Evolutionary conservation across 2,113 vertebrate genomes (phyloP), one percentile per base, ranked within the genome.

Genomic region (Elgaria multicarinata): DNA sequence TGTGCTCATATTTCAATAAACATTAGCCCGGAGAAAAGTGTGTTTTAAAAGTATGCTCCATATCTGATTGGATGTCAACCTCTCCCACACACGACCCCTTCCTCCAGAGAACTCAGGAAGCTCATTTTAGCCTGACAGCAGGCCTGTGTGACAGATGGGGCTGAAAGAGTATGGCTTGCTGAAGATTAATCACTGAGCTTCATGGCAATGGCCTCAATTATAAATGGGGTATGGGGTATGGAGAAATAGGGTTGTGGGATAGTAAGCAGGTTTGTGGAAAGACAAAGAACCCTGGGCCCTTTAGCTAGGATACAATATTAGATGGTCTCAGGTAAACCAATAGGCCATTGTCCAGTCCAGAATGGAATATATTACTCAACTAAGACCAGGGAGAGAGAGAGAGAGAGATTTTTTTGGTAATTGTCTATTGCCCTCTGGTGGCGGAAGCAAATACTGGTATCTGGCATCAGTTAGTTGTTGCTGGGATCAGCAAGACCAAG

Each of bases 371-470:
- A 13, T 39, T 12, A 72, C 9, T 71, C 42, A 8, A 12, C 36
- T 77, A 42, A 64, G 3, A 7, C 39, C 24, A 58, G n/a, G 24
- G 16, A 62, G 26, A 44, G 62, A 28, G 2, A n/a, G 42, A 2
- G 66, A 78, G 20, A 20, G 58, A 62, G 10, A 4, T 4, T 22
- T 16, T 22, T 62, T 62, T 62, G 58, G 58, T 62, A 50, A 3
- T 50, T 50, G 42, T 53, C 12, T 84, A 53, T 72, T 84, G 81
- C 88, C 81, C 88, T 67, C 72, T 84, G 5, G 44, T 78, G 88
- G 62, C 55, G 12, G n/a, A 85, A 85, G 1, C 16, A 67, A 67
- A 66, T 22, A 66, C 20, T 74, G 36, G 22, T 81, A 31, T n/a
- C 42, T 39, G 26, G 14, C 7, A 31, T 20, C 31, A 8, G 20